A percentile compares a stretch with the other conserved stretches of the same genome.
phyloP scores from a whole-genome alignment of 2,888 invertebrate genomes.

The Bibio marci region DNA sequence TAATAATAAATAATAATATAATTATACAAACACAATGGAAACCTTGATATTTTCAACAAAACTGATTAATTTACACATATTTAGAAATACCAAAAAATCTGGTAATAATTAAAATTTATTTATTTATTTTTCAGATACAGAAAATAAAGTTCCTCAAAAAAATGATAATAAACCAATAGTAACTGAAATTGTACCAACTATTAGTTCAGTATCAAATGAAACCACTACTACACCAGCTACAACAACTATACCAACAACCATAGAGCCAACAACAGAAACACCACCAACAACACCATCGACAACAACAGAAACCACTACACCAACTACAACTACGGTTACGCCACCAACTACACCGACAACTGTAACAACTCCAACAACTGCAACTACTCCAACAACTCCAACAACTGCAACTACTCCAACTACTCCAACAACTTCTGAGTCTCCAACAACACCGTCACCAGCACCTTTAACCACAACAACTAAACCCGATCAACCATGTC shows the following conservation, averaged over 20 bases:
- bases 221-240: neutral
- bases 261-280: neutral
- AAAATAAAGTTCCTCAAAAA: too few relatives aligned
- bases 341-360: slow-evolving; percentile 1
- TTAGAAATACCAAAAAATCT: too few relatives aligned
- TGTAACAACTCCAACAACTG: slow-evolving; percentile 6
- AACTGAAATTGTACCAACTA: neutral
- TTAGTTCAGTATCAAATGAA: neutral
- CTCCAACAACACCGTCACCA: slow-evolving; percentile 6
- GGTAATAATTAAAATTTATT: too few relatives aligned
- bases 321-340: neutral
- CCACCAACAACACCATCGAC: neutral
- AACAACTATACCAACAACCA: neutral
- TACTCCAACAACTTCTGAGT: slow-evolving; percentile 8
- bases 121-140: too few relatives aligned
- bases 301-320: neutral
- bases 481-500: slow-evolving; percentile 18
- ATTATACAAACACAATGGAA: too few relatives aligned
- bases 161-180: too few relatives aligned
- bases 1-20: too few relatives aligned
- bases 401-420: slow-evolving; percentile 10
- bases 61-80: too few relatives aligned
- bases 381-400: slow-evolving; percentile 13
- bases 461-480: slow-evolving; percentile 16
- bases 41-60: too few relatives aligned